Percentiles rank a stretch among this genome's conserved stretches.
Conservation (phyloP, 2,113 vertebrate species). For the Ceratotherium simum region DNA sequence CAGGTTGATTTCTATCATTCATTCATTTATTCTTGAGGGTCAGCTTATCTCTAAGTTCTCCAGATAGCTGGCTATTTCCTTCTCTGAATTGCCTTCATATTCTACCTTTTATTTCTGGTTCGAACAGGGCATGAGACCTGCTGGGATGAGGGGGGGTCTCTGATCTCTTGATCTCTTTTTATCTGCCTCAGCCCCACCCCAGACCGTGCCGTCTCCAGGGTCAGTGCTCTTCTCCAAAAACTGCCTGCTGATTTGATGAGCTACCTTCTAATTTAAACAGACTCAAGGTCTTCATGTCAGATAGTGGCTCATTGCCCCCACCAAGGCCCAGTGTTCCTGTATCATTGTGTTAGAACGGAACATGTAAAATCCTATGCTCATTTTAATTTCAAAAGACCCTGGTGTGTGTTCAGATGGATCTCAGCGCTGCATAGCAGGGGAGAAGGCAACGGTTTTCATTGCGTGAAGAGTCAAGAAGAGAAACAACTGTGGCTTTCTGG, state of each 20-base stretch:
- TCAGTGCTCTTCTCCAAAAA: not conserved
- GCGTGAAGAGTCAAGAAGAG: not conserved
- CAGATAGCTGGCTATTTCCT: not conserved
- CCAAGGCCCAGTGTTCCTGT: not conserved
- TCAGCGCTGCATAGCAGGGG: not conserved
- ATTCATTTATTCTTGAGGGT: not conserved
- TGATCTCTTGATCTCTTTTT: not conserved
- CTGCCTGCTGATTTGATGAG: not conserved
- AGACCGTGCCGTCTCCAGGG: not conserved
- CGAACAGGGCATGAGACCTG: not conserved
- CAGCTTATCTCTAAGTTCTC: not conserved
- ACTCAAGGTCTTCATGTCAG: not conserved
- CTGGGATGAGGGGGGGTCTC: not conserved
- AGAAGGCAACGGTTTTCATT: not conserved
- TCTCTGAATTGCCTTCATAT: not conserved
- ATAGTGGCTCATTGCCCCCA: not conserved
- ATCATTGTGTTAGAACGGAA: not conserved
- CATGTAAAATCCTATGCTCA: not conserved
- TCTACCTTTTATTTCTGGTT: not conserved
- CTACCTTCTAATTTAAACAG: slow-evolving; percentile 14
- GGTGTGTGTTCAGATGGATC: not conserved
- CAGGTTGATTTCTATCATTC: not conserved
- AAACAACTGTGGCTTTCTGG: not conserved
- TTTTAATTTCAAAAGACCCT: not conserved
- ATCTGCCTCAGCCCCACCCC: not conserved